These are phyloP conservation scores for Pristionchus arcanus DNA, from an alignment of 2,888 invertebrate species.

Conservation along the genomic window DNA sequence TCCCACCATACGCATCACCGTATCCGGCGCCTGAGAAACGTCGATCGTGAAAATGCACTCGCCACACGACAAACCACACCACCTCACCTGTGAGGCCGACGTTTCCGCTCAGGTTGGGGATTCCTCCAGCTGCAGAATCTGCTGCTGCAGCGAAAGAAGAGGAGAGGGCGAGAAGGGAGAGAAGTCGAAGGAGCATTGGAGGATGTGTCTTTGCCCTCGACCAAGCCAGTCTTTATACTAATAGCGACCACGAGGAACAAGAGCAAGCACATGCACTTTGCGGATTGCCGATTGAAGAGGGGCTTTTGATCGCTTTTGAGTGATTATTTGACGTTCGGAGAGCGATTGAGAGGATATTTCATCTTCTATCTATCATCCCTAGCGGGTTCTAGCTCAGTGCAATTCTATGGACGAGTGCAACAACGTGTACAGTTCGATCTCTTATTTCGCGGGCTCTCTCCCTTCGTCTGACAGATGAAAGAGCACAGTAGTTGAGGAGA, in stretches of 20 bases:
- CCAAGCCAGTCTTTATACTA: not conserved
- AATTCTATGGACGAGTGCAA: not conserved
- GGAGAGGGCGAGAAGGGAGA: not conserved
- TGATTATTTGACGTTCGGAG: constrained; percentile 7
- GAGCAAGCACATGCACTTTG: not conserved
- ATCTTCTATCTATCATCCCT: constrained; percentile 6
- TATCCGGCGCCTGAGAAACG: not conserved
- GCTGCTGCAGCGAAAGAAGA: not conserved
- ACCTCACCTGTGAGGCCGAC: not conserved
- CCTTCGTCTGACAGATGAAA: too few relatives aligned
- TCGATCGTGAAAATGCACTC: not conserved
- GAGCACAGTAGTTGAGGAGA: too few relatives aligned
- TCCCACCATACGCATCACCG: constrained; percentile 5
- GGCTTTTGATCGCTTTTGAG: not conserved
- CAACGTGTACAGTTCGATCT: too few relatives aligned
- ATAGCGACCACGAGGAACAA: not conserved
- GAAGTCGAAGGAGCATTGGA: not conserved
- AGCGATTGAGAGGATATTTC: not conserved
- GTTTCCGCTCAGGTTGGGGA: not conserved
- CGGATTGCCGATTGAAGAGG: constrained; percentile 1
- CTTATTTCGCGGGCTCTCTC: too few relatives aligned
- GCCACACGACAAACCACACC: not conserved
- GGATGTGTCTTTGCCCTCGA: not conserved
- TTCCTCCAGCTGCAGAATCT: not conserved
- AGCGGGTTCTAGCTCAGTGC: not conserved